These are phyloP conservation scores for Dexiosoma caninum DNA, from an alignment of 2,888 invertebrate genomes.

Conservation along the genomic window DNA sequence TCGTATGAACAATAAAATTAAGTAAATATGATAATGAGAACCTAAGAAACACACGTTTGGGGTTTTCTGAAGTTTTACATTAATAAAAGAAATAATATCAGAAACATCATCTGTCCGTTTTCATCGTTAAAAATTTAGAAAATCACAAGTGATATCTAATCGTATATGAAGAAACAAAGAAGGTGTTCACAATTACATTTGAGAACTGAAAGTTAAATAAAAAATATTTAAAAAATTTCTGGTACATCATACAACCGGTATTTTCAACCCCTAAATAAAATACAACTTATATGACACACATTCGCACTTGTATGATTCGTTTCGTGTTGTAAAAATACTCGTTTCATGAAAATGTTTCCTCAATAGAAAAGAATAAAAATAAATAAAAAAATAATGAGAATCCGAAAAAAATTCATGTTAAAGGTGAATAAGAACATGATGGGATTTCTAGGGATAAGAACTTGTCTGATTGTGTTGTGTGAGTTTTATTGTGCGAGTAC, in stretches of 20 bases:
- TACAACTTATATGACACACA: constrained; percentile 37
- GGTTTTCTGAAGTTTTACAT: not conserved
- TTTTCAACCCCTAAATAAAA: constrained; percentile 51
- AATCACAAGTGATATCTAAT: constrained; percentile 12
- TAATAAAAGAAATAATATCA: no score
- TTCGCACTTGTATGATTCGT: constrained; percentile 47
- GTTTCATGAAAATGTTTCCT: not conserved
- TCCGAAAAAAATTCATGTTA: not conserved
- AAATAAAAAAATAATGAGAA: constrained; percentile 12
- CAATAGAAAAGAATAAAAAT: no score
- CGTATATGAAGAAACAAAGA: not conserved
- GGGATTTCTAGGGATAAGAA: constrained; percentile 31
- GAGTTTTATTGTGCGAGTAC: not conserved
- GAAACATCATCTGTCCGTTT: no score
- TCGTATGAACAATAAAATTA: not conserved
- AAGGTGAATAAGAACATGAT: constrained; percentile 27
- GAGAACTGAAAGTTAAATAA: not conserved
- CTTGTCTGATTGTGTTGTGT: constrained; percentile 6
- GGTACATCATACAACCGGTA: constrained; percentile 21
- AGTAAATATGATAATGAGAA: not conserved
- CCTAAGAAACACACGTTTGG: not conserved
- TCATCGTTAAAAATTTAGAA: constrained; percentile 1
- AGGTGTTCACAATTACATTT: constrained; percentile 21
- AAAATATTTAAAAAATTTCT: constrained; percentile 20
- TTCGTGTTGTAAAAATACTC: not conserved